Evolutionary conservation across 2,888 invertebrate species (phyloP).

Genomic region (Polyommatus iphigenia): DNA sequence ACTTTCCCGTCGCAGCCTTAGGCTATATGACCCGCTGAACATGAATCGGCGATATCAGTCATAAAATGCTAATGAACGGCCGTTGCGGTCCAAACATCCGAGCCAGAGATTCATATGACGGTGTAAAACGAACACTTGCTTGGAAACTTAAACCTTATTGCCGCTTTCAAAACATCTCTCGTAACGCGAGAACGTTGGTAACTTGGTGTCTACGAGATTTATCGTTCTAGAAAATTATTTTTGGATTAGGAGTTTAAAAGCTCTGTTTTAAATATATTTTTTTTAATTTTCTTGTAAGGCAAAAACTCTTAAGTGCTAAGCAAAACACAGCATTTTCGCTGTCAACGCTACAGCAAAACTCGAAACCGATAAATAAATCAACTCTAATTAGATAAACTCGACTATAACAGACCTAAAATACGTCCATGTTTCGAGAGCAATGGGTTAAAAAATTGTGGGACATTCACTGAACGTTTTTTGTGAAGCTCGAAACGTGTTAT

Average conservation of each 20-base stretch:
- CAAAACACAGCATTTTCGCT: constrained; percentile 13
- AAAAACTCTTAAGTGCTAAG: neutral
- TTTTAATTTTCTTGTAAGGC: neutral
- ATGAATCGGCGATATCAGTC: constrained; percentile 78
- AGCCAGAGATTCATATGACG: constrained; percentile 78
- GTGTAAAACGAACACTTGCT: constrained; percentile 77
- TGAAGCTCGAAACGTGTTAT: constrained; percentile 64
- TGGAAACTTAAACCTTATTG: constrained; percentile 75
- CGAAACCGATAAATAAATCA: constrained; percentile 27
- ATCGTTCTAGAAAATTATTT: constrained; percentile 15
- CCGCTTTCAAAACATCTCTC: constrained; percentile 76
- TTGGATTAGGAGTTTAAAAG: neutral
- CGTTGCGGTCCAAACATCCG: constrained; percentile 78
- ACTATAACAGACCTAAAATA: constrained; percentile 58
- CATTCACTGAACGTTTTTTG: constrained; percentile 62
- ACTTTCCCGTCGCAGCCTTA: constrained; percentile 36
- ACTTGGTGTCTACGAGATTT: constrained; percentile 25
- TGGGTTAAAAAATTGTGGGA: constrained; percentile 66
- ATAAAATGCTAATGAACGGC: constrained; percentile 80
- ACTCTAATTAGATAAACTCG: constrained; percentile 37
- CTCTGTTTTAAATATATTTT: neutral
- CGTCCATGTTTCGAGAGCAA: constrained; percentile 54
- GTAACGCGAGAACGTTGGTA: constrained; percentile 62
- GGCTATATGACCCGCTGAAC: constrained; percentile 73
- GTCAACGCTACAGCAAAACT: constrained; percentile 17